Percentiles rank a stretch among this genome's conserved stretches.
phyloP scores from a whole-genome alignment of 2,888 invertebrate genomes.

The Tineola bisselliella region DNA sequence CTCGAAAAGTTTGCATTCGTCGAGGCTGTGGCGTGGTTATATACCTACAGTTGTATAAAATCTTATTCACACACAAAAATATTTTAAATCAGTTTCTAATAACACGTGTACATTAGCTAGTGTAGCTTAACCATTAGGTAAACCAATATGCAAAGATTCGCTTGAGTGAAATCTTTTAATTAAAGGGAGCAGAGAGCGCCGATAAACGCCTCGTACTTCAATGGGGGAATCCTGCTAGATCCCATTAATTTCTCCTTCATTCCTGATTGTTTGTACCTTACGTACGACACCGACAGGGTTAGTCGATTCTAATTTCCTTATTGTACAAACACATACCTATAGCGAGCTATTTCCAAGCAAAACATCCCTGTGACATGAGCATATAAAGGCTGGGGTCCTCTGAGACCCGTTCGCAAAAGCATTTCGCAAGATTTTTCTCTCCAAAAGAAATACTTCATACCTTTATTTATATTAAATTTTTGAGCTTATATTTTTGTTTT shows the following conservation, averaged over 20 bases:
- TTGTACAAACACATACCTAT: background rate
- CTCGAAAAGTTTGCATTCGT: no score
- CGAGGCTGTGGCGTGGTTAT: no score
- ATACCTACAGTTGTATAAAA: no score
- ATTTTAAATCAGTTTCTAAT: no score
- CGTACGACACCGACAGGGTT: constrained; percentile 1
- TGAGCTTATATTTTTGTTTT: background rate
- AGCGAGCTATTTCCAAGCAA: background rate
- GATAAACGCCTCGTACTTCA: background rate
- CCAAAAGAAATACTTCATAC: background rate
- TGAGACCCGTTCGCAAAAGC: background rate
- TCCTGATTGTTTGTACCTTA: constrained; percentile 49
- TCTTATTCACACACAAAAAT: no score
- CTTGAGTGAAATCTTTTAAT: constrained; percentile 61
- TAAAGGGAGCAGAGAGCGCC: constrained; percentile 27
- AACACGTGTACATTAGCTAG: no score
- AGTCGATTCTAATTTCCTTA: background rate
- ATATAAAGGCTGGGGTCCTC: background rate
- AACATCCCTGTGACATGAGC: background rate
- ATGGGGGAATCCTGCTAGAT: constrained; percentile 15
- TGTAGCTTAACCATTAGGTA: background rate
- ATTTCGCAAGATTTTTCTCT: background rate
- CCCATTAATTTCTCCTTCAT: constrained; percentile 53
- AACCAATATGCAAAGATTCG: background rate
- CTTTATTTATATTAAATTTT: background rate